These are phyloP conservation scores for Mustelus asterias DNA, from an alignment of 2,113 vertebrate genomes.

Conservation along the genomic window DNA sequence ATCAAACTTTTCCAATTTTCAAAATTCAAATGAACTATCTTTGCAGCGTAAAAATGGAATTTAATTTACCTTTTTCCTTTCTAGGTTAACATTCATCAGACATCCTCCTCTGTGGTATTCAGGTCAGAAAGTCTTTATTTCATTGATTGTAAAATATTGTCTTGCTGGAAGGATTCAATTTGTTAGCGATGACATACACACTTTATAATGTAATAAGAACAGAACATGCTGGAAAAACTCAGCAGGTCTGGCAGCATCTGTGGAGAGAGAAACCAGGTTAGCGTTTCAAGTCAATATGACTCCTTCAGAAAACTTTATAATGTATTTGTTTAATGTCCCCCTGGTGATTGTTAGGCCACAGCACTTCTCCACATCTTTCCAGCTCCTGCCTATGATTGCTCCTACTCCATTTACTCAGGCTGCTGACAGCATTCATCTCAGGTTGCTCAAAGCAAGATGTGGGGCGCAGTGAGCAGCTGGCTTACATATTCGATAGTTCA, in stretches of 20 bases:
- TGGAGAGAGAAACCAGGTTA: too few relatives aligned
- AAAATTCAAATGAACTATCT: background rate
- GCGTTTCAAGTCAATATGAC: too few relatives aligned
- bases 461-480: background rate
- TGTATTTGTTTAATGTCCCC: background rate
- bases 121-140: constrained; percentile 50
- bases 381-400: background rate
- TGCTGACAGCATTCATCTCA: background rate
- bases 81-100: constrained; percentile 43
- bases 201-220: background rate
- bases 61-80: constrained; percentile 29
- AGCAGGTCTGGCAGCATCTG: too few relatives aligned
- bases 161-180: background rate
- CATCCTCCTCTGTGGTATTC: constrained; percentile 47
- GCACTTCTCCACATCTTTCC: background rate
- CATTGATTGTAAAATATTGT: background rate
- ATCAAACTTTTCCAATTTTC: background rate
- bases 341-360: background rate
- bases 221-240: too few relatives aligned
- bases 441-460: background rate
- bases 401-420: background rate
- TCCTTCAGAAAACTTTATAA: too few relatives aligned
- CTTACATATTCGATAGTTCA: background rate
- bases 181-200: background rate
- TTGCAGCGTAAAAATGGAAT: background rate